Percentiles rank a stretch among this genome's conserved stretches.
Evolutionary conservation across 2,797 vertebrate species (phyloP).

Genomic region (Lacerta agilis): DNA sequence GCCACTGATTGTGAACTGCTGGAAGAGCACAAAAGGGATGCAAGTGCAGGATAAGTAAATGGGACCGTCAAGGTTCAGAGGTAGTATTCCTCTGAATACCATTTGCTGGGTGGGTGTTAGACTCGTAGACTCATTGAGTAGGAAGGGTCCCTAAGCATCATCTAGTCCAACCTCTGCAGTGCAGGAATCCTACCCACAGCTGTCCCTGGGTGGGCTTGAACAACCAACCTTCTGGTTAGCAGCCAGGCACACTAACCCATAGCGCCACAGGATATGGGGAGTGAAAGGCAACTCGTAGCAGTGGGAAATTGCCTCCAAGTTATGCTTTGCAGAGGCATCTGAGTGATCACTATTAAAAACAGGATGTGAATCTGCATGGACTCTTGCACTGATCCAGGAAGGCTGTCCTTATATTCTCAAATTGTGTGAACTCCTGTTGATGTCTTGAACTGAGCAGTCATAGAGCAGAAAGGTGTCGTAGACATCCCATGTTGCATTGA

Average conservation of each 20-base stretch:
- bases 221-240: no score
- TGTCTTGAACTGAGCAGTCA: not conserved
- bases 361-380: no score
- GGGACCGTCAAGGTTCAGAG: not conserved
- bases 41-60: not conserved
- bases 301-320: not conserved
- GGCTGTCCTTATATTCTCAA: not conserved
- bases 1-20: not conserved
- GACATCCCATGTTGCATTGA: not conserved
- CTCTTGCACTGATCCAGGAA: not conserved
- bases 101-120: not conserved
- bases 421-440: not conserved
- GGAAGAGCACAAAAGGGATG: not conserved
- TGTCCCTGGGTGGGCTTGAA: no score
- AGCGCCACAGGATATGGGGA: no score
- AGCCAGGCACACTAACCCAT: no score
- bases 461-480: not conserved
- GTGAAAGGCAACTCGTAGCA: not conserved
- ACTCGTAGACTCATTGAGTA: no score
- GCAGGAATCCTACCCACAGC: no score
- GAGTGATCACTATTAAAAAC: not conserved
- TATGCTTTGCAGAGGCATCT: not conserved
- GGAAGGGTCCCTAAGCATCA: no score
- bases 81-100: not conserved
- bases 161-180: no score